These are phyloP conservation scores for Cephus rjabovi DNA, from an alignment of 2,888 invertebrate species.

Conservation along the genomic window DNA sequence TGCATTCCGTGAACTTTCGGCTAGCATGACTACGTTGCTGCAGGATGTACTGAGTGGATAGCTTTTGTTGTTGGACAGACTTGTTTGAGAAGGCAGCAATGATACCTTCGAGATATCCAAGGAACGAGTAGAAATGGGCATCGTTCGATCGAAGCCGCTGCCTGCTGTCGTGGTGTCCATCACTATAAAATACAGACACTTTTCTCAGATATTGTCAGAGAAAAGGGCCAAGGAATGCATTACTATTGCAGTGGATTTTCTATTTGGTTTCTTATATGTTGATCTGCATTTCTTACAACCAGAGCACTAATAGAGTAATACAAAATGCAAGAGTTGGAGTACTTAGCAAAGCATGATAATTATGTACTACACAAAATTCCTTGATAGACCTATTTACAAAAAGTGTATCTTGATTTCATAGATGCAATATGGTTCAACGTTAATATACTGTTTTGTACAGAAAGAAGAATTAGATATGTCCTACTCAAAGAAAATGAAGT, in stretches of 20 bases:
- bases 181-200: constrained; percentile 53
- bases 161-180: constrained; percentile 41
- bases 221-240: not conserved
- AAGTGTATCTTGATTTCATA: not conserved
- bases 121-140: constrained; percentile 35
- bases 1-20: constrained; percentile 41
- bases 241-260: not conserved
- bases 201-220: constrained; percentile 30
- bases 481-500: constrained; percentile 9
- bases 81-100: constrained; percentile 21
- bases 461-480: not conserved
- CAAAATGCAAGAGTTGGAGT: not conserved
- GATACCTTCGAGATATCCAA: constrained; percentile 47
- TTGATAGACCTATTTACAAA: not conserved
- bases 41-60: constrained; percentile 35
- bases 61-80: constrained; percentile 35
- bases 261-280: not conserved
- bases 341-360: not conserved
- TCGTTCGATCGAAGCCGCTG: constrained; percentile 27
- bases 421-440: not conserved
- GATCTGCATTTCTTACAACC: not conserved
- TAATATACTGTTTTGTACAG: not conserved
- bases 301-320: not conserved
- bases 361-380: not conserved
- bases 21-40: constrained; percentile 46